Base-by-base conservation (phyloP, 2,113 vertebrate species). In the Centropristis striata region DNA sequence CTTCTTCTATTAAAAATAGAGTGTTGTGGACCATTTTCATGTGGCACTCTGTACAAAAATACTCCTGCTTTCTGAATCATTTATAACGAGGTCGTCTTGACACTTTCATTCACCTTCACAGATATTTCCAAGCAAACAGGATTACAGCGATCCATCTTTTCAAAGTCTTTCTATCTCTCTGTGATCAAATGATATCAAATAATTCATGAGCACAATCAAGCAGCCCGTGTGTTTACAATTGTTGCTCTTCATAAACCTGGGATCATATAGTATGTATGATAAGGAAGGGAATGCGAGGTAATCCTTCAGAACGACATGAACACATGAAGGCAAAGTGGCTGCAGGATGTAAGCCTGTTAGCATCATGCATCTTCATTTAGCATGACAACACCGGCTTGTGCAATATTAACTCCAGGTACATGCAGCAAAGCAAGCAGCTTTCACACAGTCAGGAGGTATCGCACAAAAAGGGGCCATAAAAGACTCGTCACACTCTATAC, bases 391-490 rank as follows among this genome's bases (percentile, higher is more conserved):
- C 42, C 8, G 20, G 28, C 42, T 68, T 78, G 27, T 71, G 58
- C 41, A 11, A 79, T 80, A 86, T 83, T 87, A 87, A 86, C 61
- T 88, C 58, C 70, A 73, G 84, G 81, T 75, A 84, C 78, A 78
- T 65, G 65, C 81, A 67, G 53, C 20, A 72, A 71, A 74, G 36
- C 64, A 71, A 36, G 64, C 57, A 67, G 70, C 20, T 65, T 81
- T 32, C 50, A 51, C 70, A 73, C 10, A 71, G 83, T 89, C 65
- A 41, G 42, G 61, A 50, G 46, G 11, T 47, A 46, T 68, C 73
- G 53, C 73, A 78, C 81, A n/a, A 69, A 78, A 73, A 73, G 20
- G 53, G 51, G 71, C 42, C 67, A 79, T 71, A 46, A 9, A 86
- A 71, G 59, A 18, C 18, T 36, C 46, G 70, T 47, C 9, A 20